Evolutionary conservation across 2,888 invertebrate genomes (phyloP), one percentile per base, ranked within the genome.

Genomic region (Phalangium opilio): DNA sequence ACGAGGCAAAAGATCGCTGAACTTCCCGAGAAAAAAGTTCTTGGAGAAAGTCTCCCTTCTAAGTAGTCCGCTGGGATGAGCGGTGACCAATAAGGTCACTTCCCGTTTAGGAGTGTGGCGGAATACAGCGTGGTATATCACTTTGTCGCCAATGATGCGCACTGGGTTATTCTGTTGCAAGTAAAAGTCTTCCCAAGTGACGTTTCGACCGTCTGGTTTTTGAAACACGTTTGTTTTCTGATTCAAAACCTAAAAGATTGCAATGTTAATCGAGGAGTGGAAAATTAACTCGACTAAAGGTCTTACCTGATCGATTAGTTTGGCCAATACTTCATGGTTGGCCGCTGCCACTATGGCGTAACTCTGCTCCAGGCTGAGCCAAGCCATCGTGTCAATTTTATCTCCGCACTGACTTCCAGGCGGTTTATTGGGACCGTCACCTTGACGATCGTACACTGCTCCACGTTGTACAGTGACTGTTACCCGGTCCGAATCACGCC

Each of bases 341-440:
- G 86, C 85, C 34, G 84, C 79, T 54, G 86, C 79, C 33, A 87
- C 85, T 38, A 86, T 86, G 15, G 84, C 84, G 62, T 87, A 87
- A 70, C 86, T 86, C 62, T 87, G 86, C 63, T 87, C 86, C 53
- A 87, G 73, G 63, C 79, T 84, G 3, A 50, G 33, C 53, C 53
- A 53, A 10, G 53, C 47, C 10, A 45, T 36, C 2, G 42, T 33
- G 32, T 49, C 48, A 19, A n/a, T 19, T n/a, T 21, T 14, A 8
- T 27, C 41, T 8, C 3, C 38, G 10, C 27, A 27, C 4, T 27
- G 4, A 27, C 27, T 27, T 27, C 27, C 17, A 5, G 38, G 38
- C 12, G 38, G 12, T 12, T 36, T 36, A 1, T 36, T 36, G 38
- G 38, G 38, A 36, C 27, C 27, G 27, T 27, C 27, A 27, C 8